Conservation (phyloP, 2,113 vertebrate species). For the Panthera tigris region DNA sequence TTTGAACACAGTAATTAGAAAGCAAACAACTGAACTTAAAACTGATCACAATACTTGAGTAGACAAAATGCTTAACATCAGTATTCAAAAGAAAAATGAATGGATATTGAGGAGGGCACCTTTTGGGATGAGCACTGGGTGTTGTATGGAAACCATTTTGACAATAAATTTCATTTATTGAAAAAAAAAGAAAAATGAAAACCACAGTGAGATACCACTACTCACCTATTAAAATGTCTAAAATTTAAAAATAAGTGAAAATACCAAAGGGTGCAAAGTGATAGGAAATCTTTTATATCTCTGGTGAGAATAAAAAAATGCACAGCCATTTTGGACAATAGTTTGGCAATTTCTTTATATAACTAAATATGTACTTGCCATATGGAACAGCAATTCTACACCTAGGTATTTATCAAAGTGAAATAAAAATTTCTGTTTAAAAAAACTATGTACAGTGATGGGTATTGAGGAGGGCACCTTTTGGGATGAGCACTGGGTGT, state of each 20-base stretch:
- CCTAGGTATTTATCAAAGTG: not conserved
- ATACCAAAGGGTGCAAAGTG: not conserved
- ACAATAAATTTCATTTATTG: too few relatives aligned
- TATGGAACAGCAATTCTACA: not conserved
- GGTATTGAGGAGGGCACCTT: too few relatives aligned
- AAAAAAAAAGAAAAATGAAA: slow-evolving; percentile 10
- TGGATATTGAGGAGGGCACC: too few relatives aligned
- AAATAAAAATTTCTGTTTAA: not conserved
- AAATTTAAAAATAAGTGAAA: not conserved
- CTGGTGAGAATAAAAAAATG: not conserved
- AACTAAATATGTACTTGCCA: not conserved
- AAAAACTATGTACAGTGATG: not conserved
- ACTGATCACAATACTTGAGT: not conserved
- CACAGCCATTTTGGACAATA: not conserved
- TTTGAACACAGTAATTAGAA: not conserved
- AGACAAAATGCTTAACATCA: not conserved
- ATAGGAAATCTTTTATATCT: not conserved
- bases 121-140: too few relatives aligned
- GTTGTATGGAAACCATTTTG: too few relatives aligned
- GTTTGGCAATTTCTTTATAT: not conserved
- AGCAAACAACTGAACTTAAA: not conserved
- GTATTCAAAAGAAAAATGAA: not conserved
- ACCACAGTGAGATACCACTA: not conserved
- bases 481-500: too few relatives aligned
- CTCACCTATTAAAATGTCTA: not conserved